Evolutionary conservation across 1,140 invertebrate genomes (phyloP).

Genomic region (Musca vetustissima): DNA sequence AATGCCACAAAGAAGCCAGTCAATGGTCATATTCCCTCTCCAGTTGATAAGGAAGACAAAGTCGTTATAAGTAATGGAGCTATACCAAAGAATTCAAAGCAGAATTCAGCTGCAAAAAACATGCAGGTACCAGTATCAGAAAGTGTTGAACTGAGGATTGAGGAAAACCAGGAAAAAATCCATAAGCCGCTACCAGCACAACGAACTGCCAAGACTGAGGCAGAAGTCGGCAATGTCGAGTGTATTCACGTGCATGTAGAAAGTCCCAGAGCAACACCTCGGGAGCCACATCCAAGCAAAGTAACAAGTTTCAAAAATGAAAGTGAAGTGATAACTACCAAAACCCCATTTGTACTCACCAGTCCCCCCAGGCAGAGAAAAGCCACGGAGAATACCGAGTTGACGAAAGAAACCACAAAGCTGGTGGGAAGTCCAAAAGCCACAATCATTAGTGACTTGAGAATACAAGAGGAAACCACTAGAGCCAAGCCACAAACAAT

Average conservation of each 20-base stretch:
- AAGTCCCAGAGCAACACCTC: slow-evolving; percentile 14
- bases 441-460: not conserved
- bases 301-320: slow-evolving; percentile 23
- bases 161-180: not conserved
- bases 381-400: not conserved
- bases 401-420: not conserved
- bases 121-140: not conserved
- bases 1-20: not conserved
- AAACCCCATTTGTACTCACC: slow-evolving; percentile 28
- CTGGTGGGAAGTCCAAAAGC: not conserved
- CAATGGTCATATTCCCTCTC: not conserved
- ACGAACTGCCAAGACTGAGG: not conserved
- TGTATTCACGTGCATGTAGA: slow-evolving; percentile 27
- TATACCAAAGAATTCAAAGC: slow-evolving; percentile 1
- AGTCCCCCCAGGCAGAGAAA: slow-evolving; percentile 11
- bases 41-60: not conserved
- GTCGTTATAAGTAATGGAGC: not conserved
- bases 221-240: slow-evolving; percentile 28
- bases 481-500: not conserved
- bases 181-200: not conserved
- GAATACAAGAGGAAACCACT: not conserved
- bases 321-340: slow-evolving; percentile 19
- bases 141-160: not conserved
- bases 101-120: no score
- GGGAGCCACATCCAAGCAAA: not conserved